Evolutionary conservation across 2,888 invertebrate species (phyloP).

Genomic region (Cosmia pyralina): DNA sequence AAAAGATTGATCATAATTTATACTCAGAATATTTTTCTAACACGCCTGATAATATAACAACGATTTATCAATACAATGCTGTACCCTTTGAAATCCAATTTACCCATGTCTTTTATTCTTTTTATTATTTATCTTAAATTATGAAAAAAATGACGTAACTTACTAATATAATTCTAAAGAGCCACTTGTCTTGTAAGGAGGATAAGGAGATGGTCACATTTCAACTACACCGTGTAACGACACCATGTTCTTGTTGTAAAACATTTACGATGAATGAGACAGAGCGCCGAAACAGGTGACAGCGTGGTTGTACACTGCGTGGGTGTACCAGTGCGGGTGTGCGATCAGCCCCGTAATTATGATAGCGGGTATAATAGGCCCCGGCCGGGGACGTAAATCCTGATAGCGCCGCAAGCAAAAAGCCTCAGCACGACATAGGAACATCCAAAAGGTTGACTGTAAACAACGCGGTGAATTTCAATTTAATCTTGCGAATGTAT

Average conservation of each 20-base stretch:
- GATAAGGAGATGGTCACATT: slow-evolving; percentile 10
- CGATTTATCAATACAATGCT: neutral
- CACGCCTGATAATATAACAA: neutral
- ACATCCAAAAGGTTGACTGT: slow-evolving; percentile 15
- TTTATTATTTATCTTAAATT: too few species aligned
- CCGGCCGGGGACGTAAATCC: slow-evolving; percentile 56
- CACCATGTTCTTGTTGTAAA: slow-evolving; percentile 47
- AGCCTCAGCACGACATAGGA: slow-evolving; percentile 16
- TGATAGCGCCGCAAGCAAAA: slow-evolving; percentile 61
- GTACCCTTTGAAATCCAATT: neutral
- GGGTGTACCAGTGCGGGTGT: slow-evolving; percentile 31
- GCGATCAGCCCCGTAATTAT: slow-evolving; percentile 69
- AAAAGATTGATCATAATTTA: neutral
- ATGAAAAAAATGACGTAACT: neutral
- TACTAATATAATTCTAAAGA: neutral
- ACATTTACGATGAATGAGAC: slow-evolving; percentile 47
- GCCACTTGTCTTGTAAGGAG: neutral
- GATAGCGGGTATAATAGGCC: slow-evolving; percentile 64
- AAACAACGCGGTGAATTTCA: neutral
- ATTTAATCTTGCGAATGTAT: neutral
- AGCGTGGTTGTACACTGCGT: neutral
- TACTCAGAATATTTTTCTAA: neutral
- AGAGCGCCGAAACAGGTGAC: slow-evolving; percentile 46
- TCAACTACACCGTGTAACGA: neutral
- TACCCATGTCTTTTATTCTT: too few species aligned